Base-by-base conservation (phyloP, 2,797 vertebrate species). In the Oreochromis mossambicus region DNA sequence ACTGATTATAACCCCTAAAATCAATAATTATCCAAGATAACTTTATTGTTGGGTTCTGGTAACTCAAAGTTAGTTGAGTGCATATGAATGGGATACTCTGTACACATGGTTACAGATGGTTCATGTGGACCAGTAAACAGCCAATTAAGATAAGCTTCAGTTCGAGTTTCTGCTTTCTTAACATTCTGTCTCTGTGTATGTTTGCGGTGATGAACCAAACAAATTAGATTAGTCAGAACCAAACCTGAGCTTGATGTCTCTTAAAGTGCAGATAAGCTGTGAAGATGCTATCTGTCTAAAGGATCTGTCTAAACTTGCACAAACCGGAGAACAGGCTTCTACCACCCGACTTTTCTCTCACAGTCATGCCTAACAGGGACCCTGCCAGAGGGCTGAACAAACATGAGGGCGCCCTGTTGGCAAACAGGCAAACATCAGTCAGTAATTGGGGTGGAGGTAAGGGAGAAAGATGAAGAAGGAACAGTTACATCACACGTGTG, bases 371-470 rank as follows among this genome's bases (percentile, higher is more conserved):
- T n/a, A 81, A 26, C 63, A 61, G 41, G 73, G n/a, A 54, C 21
- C 61, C 68, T 78, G 83, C 76, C 77, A 84, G 82, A 83, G 79
- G n/a, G 48, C 41, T 85, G 66, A 80, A 86, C 52, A 54, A 58
- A 79, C 77, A 76, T 48, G 34, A 86, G 78, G 43, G 15, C n/a
- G 76, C 61, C n/a, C 83, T 80, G 5, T 61, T 68, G 56, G 14
- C 26, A 32, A 58, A 58, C 56, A 80, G 89, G 85, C 85, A 79
- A 88, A 86, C 38, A 61, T 83, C 85, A 86, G 70, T 73, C 84
- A 86, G 46, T 43, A 54, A 82, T 76, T 48, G 61, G 75, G 29
- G 36, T 70, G 36, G 24, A 68, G 66, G 29, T 54, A 26, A 32
- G 32, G 52, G 56, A 78, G 81, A 78, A 50, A 8, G 70, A 61